Percentiles rank a stretch among this genome's conserved stretches.
Evolutionary conservation across 2,888 invertebrate species (phyloP).

Genomic region (Dynastes grantii): DNA sequence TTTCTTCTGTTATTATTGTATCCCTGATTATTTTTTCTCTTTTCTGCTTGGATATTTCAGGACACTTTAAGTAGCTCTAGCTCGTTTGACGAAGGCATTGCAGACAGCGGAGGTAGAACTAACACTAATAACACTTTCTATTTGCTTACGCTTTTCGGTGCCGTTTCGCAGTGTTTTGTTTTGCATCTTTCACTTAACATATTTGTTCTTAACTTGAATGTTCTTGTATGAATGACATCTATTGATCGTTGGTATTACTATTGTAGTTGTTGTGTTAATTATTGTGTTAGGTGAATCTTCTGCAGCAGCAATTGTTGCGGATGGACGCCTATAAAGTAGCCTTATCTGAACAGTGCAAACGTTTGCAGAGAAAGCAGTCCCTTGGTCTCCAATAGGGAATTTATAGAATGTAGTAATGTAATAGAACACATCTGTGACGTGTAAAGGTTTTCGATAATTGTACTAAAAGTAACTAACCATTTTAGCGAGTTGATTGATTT

Average conservation of each 20-base stretch:
- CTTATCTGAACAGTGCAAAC: slow-evolving; percentile 62
- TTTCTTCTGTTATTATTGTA: slow-evolving; percentile 17
- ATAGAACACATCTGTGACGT: too few species aligned
- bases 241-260: too few species aligned
- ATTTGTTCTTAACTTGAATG: too few species aligned
- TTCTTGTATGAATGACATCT: too few species aligned
- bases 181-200: background rate
- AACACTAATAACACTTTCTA: slow-evolving; percentile 58
- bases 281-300: slow-evolving; percentile 59
- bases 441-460: slow-evolving; percentile 14
- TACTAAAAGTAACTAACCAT: background rate
- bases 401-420: slow-evolving; percentile 55
- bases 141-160: slow-evolving; percentile 52
- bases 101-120: slow-evolving; percentile 56
- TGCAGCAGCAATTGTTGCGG: slow-evolving; percentile 61
- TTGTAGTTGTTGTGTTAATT: slow-evolving; percentile 19
- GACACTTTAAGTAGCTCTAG: slow-evolving; percentile 57
- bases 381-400: slow-evolving; percentile 55
- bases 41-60: slow-evolving; percentile 62
- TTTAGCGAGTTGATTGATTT: background rate
- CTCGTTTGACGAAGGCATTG: slow-evolving; percentile 55
- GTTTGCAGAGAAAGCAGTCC: slow-evolving; percentile 59
- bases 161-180: slow-evolving; percentile 26
- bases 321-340: slow-evolving; percentile 63
- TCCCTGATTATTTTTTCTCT: slow-evolving; percentile 53